Evolutionary conservation across 2,113 vertebrate genomes (phyloP).

Genomic region (Neolamprologus longior): DNA sequence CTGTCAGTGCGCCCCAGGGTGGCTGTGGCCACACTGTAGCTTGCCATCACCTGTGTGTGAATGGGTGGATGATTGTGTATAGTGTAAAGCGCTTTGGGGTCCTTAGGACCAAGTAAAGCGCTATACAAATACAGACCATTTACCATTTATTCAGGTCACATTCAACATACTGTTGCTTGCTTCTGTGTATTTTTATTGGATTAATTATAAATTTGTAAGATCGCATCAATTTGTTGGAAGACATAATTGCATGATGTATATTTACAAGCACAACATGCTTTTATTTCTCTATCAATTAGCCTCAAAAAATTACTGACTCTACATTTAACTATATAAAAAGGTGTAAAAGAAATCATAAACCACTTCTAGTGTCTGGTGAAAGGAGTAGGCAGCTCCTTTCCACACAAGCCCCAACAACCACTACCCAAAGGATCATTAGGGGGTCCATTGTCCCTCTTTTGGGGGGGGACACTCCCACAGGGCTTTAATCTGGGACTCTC

Average conservation of each 20-base stretch:
- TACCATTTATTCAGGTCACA: background rate
- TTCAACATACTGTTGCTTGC: background rate
- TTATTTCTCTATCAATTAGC: background rate
- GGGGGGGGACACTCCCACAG: background rate
- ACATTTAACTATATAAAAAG: background rate
- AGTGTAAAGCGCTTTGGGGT: too few relatives aligned
- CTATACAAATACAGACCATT: too few relatives aligned
- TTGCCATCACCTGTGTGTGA: too few relatives aligned
- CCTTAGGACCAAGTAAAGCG: too few relatives aligned
- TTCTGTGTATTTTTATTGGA: background rate
- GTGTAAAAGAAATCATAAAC: background rate
- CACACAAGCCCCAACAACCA: background rate
- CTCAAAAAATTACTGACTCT: background rate
- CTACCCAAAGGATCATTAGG: background rate
- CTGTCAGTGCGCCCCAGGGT: too few relatives aligned
- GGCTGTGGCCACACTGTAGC: too few relatives aligned
- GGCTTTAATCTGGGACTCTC: background rate
- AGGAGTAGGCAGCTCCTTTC: background rate
- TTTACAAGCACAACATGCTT: background rate
- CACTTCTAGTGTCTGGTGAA: background rate
- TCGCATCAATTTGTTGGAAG: background rate
- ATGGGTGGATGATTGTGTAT: too few relatives aligned
- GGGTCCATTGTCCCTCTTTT: background rate
- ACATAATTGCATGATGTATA: background rate
- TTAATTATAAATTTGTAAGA: background rate